These are phyloP conservation scores for Aphaenogaster floridana DNA, from an alignment of 1,140 invertebrate genomes.

Conservation along the genomic window DNA sequence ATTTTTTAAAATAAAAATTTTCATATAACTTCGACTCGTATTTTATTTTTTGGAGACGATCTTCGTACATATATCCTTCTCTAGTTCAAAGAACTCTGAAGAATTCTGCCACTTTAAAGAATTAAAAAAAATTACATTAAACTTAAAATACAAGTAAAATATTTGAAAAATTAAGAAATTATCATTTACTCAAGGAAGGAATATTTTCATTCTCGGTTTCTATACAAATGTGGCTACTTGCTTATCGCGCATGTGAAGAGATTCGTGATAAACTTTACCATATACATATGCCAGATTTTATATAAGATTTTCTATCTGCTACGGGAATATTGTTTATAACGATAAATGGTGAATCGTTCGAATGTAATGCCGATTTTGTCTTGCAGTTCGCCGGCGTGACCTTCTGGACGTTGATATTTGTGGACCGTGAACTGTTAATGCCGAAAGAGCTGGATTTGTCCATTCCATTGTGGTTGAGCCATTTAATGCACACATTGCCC, in stretches of 20 bases:
- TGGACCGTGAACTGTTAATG: conserved; percentile 95
- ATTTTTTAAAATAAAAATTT: not conserved
- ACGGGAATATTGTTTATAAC: not conserved
- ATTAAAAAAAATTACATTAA: conserved; percentile 4
- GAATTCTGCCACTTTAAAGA: not conserved
- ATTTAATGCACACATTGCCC: conserved; percentile 92
- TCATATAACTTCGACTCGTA: not conserved
- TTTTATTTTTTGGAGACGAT: not conserved
- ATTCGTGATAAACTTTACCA: not conserved
- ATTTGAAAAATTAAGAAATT: not conserved
- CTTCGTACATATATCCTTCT: not conserved
- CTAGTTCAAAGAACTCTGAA: not conserved
- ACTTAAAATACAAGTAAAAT: not conserved
- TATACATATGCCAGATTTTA: not conserved
- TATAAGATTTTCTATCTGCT: not conserved
- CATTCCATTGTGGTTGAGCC: conserved; percentile 95
- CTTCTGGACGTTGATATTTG: conserved; percentile 94
- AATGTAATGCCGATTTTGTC: conserved; percentile 6
- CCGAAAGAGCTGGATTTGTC: conserved; percentile 92
- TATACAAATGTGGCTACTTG: not conserved
- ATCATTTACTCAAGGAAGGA: not conserved
- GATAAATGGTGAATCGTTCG: not conserved
- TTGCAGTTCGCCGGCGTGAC: conserved; percentile 94
- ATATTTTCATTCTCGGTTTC: not conserved
- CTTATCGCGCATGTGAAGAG: not conserved